Evolutionary conservation across 1,140 invertebrate species (phyloP).

Genomic region (Steinernema khuongi): DNA sequence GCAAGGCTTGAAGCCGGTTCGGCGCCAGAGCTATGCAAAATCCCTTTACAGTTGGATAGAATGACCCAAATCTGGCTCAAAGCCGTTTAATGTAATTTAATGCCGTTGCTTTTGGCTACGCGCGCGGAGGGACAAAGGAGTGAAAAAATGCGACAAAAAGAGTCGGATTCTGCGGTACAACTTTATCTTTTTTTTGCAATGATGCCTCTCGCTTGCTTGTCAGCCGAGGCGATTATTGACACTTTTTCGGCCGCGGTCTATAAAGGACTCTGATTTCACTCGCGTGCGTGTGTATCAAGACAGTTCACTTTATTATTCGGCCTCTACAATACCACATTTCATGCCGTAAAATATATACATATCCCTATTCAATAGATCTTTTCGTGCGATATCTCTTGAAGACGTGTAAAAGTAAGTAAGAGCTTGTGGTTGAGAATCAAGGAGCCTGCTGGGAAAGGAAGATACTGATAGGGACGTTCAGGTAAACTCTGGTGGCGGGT

Average conservation of each 20-base stretch:
- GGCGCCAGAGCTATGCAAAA: conserved; percentile 8
- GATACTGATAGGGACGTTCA: not conserved
- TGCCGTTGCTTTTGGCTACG: conserved; percentile 3
- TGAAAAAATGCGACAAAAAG: conserved; percentile 17
- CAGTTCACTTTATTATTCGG: not conserved
- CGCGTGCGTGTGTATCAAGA: not conserved
- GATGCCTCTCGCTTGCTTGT: not conserved
- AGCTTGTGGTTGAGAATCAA: not conserved
- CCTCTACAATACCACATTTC: not conserved
- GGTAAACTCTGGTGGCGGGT: conserved; percentile 53
- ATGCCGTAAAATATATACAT: not conserved
- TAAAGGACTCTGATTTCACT: too few species aligned
- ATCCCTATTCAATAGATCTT: not conserved
- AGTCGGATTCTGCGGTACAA: conserved; percentile 1
- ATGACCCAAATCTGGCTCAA: conserved; percentile 15
- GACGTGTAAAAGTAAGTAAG: not conserved
- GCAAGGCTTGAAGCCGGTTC: conserved; percentile 11
- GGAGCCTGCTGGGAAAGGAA: not conserved
- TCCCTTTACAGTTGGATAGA: conserved; percentile 6
- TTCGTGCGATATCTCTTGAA: conserved; percentile 20
- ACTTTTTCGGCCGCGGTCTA: too few species aligned
- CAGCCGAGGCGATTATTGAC: not conserved
- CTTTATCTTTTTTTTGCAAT: not conserved
- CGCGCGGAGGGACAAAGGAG: not conserved
- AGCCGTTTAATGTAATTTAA: conserved; percentile 17